A percentile compares a stretch with the other conserved stretches of the same genome.
Evolutionary conservation across 2,113 vertebrate genomes (phyloP).

Genomic region (Eulemur rufifrons): DNA sequence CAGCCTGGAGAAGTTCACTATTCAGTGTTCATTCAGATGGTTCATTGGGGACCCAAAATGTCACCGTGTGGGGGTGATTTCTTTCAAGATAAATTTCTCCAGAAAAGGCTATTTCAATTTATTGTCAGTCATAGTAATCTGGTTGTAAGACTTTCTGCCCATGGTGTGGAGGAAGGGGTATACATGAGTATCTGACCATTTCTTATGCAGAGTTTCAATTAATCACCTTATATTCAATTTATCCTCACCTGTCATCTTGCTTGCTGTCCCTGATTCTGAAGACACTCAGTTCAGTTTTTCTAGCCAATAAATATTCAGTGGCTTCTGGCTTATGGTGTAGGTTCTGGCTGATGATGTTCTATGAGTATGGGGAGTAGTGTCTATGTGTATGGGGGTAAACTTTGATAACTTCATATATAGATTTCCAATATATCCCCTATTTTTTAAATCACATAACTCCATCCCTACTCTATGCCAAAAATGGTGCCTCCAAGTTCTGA

Average conservation of each 20-base stretch:
- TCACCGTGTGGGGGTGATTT: background rate
- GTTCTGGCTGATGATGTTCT: background rate
- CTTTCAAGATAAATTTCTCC: background rate
- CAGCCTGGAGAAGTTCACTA: background rate
- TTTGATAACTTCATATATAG: background rate
- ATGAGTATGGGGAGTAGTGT: background rate
- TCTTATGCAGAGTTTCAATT: background rate
- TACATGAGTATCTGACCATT: background rate
- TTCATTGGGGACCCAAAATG: background rate
- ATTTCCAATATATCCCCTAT: background rate
- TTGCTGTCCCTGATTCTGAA: background rate
- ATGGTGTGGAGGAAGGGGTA: background rate
- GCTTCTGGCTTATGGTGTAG: background rate
- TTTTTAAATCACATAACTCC: background rate
- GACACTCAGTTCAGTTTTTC: background rate
- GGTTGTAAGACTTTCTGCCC: background rate
- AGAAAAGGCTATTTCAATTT: background rate
- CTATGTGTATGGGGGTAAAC: background rate
- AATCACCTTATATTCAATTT: background rate
- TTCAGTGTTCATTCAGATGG: background rate
- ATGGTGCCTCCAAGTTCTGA: background rate
- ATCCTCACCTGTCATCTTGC: background rate
- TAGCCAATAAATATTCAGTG: background rate
- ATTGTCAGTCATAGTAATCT: background rate
- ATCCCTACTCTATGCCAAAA: background rate